Conservation (phyloP, 2,888 invertebrate species). For the Dryocosmus kuriphilus region DNA sequence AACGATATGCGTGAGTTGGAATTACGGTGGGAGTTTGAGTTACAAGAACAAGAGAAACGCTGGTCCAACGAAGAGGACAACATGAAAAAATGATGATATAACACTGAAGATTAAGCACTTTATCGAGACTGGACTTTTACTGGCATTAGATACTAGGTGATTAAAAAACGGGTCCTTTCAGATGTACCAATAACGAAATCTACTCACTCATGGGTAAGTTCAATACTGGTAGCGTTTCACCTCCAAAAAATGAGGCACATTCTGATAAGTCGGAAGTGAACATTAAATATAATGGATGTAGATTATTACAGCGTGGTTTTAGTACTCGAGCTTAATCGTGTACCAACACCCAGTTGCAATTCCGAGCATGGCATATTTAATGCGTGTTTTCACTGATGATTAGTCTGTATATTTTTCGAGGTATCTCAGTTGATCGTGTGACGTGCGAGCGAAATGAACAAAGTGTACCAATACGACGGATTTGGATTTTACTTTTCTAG, state of each 20-base stretch:
- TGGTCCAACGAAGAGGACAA: slow-evolving; percentile 82
- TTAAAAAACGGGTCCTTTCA: not conserved
- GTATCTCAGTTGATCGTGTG: not conserved
- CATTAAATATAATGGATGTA: slow-evolving; percentile 4
- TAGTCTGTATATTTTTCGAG: not conserved
- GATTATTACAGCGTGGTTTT: slow-evolving; percentile 15
- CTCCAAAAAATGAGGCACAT: not conserved
- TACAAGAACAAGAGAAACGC: slow-evolving; percentile 82
- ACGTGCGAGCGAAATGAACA: slow-evolving; percentile 36
- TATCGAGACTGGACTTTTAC: slow-evolving; percentile 17
- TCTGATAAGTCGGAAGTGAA: not conserved
- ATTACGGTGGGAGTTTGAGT: slow-evolving; percentile 83
- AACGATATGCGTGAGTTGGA: slow-evolving; percentile 84
- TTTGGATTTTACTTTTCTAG: not conserved
- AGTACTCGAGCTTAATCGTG: not conserved
- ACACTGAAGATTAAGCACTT: not conserved
- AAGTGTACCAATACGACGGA: slow-evolving; percentile 19
- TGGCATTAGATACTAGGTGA: not conserved
- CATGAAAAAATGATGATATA: slow-evolving; percentile 70
- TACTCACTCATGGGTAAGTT: slow-evolving; percentile 3
- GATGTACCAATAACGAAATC: not conserved
- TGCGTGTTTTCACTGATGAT: slow-evolving; percentile 13
- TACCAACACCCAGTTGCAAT: slow-evolving; percentile 1
- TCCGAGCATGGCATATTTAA: slow-evolving; percentile 28
- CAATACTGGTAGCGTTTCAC: slow-evolving; percentile 5